Conservation (phyloP, 2,888 invertebrate genomes). For the Dastarcus helophoroides region DNA sequence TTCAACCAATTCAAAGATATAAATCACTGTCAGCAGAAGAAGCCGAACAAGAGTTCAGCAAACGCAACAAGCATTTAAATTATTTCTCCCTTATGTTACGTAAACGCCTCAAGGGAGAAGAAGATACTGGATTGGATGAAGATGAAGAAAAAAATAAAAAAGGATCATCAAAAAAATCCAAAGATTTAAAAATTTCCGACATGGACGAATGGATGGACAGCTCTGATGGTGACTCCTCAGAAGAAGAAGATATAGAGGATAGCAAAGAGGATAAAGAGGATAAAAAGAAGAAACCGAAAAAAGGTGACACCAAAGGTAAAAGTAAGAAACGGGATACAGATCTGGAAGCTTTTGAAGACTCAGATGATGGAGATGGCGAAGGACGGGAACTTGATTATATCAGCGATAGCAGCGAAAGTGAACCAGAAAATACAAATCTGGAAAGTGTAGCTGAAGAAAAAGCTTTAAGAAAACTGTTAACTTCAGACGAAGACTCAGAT, state of each 20-base stretch:
- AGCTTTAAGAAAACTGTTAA: constrained; percentile 64
- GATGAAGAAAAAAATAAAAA: constrained; percentile 57
- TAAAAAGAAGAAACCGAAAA: constrained; percentile 54
- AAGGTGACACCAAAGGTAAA: constrained; percentile 30
- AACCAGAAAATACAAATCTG: constrained; percentile 68
- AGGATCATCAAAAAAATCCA: constrained; percentile 42
- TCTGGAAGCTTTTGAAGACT: constrained; percentile 88
- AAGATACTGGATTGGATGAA: constrained; percentile 45
- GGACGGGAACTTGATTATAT: constrained; percentile 92
- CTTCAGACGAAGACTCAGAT: constrained; percentile 79
- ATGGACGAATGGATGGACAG: constrained; percentile 88
- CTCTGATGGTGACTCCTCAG: constrained; percentile 69
- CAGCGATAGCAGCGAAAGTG: constrained; percentile 61
- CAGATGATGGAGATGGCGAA: constrained; percentile 95
- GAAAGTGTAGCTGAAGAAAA: constrained; percentile 66
- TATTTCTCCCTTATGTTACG: constrained; percentile 90
- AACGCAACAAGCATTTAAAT: constrained; percentile 91
- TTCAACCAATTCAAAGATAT: constrained; percentile 79
- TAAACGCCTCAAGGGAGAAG: constrained; percentile 70
- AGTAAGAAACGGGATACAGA: constrained; percentile 76
- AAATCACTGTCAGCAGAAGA: constrained; percentile 95
- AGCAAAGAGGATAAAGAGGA: constrained; percentile 48
- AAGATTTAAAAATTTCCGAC: constrained; percentile 77
- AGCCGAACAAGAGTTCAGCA: constrained; percentile 93
- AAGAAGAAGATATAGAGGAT: constrained; percentile 56